Conservation (phyloP, 2,888 invertebrate genomes). For the Entomobrya proxima region DNA sequence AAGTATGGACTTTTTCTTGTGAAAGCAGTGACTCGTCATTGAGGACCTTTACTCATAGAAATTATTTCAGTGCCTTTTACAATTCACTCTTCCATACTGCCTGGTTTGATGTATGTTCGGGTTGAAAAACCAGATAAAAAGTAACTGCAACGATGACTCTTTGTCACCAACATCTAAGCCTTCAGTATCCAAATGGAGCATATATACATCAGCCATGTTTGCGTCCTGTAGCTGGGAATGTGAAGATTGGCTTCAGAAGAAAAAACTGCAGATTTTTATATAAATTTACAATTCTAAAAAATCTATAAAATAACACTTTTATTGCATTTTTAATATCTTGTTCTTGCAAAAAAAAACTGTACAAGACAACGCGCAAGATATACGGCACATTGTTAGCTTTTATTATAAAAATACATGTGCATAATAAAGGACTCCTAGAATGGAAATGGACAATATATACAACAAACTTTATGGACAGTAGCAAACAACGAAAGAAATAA, state of each 20-base stretch:
- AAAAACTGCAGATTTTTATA: constrained; percentile 10
- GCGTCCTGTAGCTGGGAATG: neutral
- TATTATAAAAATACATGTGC: constrained; percentile 1
- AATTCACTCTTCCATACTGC: neutral
- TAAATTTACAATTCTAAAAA: constrained; percentile 17
- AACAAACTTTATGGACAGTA: constrained; percentile 62
- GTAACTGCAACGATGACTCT: neutral
- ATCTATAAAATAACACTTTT: constrained; percentile 40
- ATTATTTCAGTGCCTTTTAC: neutral
- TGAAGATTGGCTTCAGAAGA: neutral
- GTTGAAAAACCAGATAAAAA: neutral
- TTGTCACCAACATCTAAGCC: neutral
- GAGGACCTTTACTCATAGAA: neutral
- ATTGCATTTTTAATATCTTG: constrained; percentile 44
- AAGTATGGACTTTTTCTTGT: constrained; percentile 4
- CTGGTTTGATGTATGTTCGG: neutral
- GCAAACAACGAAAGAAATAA: constrained; percentile 62
- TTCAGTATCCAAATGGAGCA: constrained; percentile 5
- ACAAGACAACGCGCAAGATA: constrained; percentile 23
- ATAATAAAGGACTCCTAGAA: neutral
- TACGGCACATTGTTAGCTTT: constrained; percentile 8
- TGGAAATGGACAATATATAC: constrained; percentile 26
- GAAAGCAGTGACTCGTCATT: constrained; percentile 15
- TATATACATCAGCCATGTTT: neutral
- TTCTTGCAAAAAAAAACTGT: constrained; percentile 48